Evolutionary conservation across 2,888 invertebrate genomes (phyloP), one percentile per base, ranked within the genome.

Genomic region (Dasypogon diadema): DNA sequence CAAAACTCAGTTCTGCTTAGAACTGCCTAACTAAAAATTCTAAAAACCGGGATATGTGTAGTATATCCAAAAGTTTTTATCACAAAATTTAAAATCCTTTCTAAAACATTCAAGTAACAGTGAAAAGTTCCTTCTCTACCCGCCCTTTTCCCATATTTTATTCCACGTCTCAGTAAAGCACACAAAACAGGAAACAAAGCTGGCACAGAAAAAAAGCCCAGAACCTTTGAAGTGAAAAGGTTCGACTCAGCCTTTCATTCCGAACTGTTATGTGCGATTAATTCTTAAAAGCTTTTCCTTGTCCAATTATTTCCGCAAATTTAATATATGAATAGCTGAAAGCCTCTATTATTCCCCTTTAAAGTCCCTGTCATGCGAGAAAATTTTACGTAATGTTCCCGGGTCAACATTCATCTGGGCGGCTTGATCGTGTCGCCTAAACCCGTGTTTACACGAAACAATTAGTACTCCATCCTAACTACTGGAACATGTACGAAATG

Each of bases 301-400:
- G 70, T 54, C 70, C 70, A 70, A 70, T 70, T 70, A 70, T 70
- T 70, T 70, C 51, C 70, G 51, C 70, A 70, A 70, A 70, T 70
- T 70, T 70, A 54, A 54, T 70, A 70, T 70, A 46, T 70, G 70
- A 54, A 70, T 70, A 54, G 51, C 12, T 54, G n/a, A 56, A 26
- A 54, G 54, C 70, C 3, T 70, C 54, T 54, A 70, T 51, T 54
- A 70, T 51, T 48, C 70, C 70, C 48, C 37, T 65, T 70, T 54
- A 8, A 30, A 54, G 22, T 51, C 54, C n/a, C 34, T 30, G 51
- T 70, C 54, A 54, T 21, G 21, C 48, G 48, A 51, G 48, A 21
- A 54, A 16, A n/a, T 54, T 18, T 54, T 18, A 21, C 18, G 48
- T 48, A 14, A 14, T n/a, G n/a, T n/a, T n/a, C n/a, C n/a, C n/a